phyloP scores from a whole-genome alignment of 2,888 invertebrate genomes.

The Phyllotreta cruciferae region DNA sequence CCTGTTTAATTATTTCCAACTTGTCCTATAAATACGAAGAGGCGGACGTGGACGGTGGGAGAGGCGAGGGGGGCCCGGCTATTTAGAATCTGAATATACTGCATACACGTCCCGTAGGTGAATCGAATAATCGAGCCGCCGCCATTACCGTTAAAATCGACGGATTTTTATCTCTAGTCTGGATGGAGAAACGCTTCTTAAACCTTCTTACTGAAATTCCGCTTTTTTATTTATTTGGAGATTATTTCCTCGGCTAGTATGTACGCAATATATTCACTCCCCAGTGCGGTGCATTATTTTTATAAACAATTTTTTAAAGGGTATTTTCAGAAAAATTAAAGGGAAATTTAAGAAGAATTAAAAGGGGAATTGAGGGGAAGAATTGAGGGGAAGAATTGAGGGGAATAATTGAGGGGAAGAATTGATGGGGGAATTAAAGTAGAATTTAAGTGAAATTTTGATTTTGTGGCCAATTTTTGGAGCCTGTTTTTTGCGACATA shows the following conservation, averaged over 20 bases:
- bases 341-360: too few species aligned
- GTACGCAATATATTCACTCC: not conserved
- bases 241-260: constrained; percentile 11
- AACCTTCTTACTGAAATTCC: constrained; percentile 1
- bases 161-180: constrained; percentile 2
- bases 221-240: constrained; percentile 20
- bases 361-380: too few species aligned
- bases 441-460: too few species aligned
- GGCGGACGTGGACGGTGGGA: not conserved
- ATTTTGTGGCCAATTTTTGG: too few species aligned
- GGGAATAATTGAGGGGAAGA: too few species aligned
- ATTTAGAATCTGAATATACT: not conserved
- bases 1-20: constrained; percentile 41
- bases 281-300: too few species aligned
- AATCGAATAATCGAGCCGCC: constrained; percentile 9
- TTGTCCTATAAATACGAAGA: constrained; percentile 41
- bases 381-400: too few species aligned
- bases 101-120: constrained; percentile 8
- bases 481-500: too few species aligned
- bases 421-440: too few species aligned
- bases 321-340: too few species aligned
- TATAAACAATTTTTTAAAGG: too few species aligned
- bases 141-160: constrained; percentile 5
- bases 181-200: constrained; percentile 1
- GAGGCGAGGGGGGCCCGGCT: not conserved